Percentiles rank a stretch among this genome's conserved stretches.
These are phyloP conservation scores for Erethizon dorsatum DNA, from an alignment of 2,797 vertebrate genomes.

Conservation along the genomic window DNA sequence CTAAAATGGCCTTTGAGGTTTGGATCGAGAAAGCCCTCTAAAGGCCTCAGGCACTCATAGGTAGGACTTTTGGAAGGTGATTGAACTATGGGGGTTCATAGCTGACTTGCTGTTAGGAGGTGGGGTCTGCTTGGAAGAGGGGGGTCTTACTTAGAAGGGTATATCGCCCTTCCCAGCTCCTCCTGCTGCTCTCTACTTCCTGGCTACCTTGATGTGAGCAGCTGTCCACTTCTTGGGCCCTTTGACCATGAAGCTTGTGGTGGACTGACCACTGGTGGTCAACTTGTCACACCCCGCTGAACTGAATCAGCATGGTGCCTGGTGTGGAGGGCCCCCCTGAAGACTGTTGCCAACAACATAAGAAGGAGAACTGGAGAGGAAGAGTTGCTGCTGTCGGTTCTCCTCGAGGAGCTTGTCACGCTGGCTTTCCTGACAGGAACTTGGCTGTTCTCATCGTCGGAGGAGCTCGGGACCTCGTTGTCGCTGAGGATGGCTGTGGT, in stretches of 20 bases:
- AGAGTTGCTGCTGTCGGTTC: no score
- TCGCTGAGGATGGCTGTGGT: no score
- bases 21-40: not conserved
- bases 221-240: not conserved
- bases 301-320: no score
- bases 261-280: no score
- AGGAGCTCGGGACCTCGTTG: no score
- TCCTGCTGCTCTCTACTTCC: not conserved
- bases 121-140: not conserved
- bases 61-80: not conserved
- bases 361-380: no score
- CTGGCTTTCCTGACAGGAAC: no score
- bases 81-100: not conserved
- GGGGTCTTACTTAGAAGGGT: not conserved
- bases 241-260: not conserved
- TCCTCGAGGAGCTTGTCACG: no score
- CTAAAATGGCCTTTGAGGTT: not conserved
- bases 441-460: no score
- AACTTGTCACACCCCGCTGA: no score
- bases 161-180: not conserved
- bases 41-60: not conserved
- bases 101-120: not conserved
- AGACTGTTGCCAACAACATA: no score
- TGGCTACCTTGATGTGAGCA: not conserved
- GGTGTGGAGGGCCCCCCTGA: no score